Conservation (phyloP, 30 jellyfish, hydroid and myxozoan species). For the Morbakka virulenta region DNA sequence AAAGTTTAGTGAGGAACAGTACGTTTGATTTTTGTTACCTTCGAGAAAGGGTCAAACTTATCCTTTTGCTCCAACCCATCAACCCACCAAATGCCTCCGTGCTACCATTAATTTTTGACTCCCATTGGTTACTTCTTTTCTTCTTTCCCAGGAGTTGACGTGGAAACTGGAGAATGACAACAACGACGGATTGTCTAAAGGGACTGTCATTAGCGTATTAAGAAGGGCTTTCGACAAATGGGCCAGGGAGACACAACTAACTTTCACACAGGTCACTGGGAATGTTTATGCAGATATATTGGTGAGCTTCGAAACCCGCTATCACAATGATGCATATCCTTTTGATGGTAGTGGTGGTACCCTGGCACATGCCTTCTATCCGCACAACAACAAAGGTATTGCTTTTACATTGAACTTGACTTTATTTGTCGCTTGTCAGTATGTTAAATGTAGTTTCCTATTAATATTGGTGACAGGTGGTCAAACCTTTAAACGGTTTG, state of each 20-base stretch:
- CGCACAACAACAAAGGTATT: constrained; percentile 14
- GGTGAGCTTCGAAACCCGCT: constrained; percentile 56
- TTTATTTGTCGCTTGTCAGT: too few species aligned
- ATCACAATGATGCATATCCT: constrained; percentile 71
- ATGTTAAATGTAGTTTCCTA: too few species aligned
- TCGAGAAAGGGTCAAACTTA: too few species aligned
- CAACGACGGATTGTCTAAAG: constrained; percentile 69
- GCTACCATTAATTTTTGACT: too few species aligned
- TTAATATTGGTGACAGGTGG: too few species aligned
- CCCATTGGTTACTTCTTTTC: too few species aligned
- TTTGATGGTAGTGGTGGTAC: constrained; percentile 97
- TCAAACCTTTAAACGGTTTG: too few species aligned
- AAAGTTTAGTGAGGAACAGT: too few species aligned
- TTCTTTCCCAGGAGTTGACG: constrained; percentile 56
- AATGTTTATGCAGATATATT: constrained; percentile 61
- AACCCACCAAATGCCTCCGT: too few species aligned
- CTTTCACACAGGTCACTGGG: constrained; percentile 36
- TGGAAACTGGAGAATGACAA: constrained; percentile 77
- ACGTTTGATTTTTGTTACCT: too few species aligned
- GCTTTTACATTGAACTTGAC: too few species aligned
- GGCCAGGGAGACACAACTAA: constrained; percentile 65
- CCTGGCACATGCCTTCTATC: constrained; percentile 97
- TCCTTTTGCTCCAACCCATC: too few species aligned
- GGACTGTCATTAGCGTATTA: constrained; percentile 41
- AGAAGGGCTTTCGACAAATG: constrained; percentile 75